Base-by-base conservation (phyloP, 1,140 invertebrate species). In the Pseudomyrmex sp. region DNA sequence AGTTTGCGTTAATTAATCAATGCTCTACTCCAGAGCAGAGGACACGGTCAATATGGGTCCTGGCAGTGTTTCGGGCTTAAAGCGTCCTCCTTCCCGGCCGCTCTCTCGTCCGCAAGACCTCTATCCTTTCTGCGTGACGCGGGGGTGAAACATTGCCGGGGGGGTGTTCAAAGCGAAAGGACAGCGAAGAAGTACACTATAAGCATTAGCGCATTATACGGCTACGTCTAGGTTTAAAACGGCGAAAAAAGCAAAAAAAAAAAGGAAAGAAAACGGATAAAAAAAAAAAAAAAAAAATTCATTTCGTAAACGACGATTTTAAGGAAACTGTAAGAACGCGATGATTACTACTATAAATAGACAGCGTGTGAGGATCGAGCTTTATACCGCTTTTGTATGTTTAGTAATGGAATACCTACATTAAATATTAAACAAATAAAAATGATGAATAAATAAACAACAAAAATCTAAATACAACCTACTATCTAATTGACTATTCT, bases 341-440 rank as follows among this genome's bases (percentile, higher is more conserved):
- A 88, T 83, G 70, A 85, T 87, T 87, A 80, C 50, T 84, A 87
- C 73, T 83, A 87, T 87, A 84, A 75, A 83, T 77, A 88, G 90
- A 92, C 88, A 91, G 92, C 91, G 92, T 94, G 91, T 92, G 91
- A 93, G 91, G 91, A 93, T 92, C 93, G 93, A 94, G 93, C 93
- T 94, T 94, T 93, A 92, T 94, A 94, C 92, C 92, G 92, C 93
- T 94, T 94, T 94, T 93, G 90, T 93, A 94, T 93, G 92, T 94
- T 94, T 92, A 93, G 92, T 92, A 92, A 89, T 86, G 80, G 89
- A 91, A 92, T 92, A 93, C 92, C 92, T 90, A 93, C 91, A 90
- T 91, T 94, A 92, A 91, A 93, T 87, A 93, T 91, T 88, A 85
- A 88, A 88, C 83, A 56, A 88, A 88, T 63, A 84, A 88, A 83